Conservation (phyloP, 1,140 invertebrate species). For the Pseudomyrmex gracilis region DNA sequence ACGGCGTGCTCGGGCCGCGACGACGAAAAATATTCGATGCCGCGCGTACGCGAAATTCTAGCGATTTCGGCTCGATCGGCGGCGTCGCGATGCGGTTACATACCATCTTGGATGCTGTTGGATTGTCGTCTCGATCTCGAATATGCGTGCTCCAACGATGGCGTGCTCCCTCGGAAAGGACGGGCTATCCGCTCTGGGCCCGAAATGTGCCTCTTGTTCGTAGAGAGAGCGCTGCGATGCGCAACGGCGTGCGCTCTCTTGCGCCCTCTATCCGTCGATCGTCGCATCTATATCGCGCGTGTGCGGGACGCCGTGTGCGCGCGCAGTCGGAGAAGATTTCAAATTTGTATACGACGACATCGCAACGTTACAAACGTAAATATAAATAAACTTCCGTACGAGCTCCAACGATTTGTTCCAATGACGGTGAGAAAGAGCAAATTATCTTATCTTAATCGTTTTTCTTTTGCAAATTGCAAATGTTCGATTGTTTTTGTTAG, state of each 20-base stretch:
- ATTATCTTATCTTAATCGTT: no score
- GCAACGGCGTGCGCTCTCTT: slow-evolving; percentile 49
- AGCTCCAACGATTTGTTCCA: no score
- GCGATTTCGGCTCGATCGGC: slow-evolving; percentile 12
- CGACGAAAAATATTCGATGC: slow-evolving; percentile 77
- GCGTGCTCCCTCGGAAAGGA: slow-evolving; percentile 90
- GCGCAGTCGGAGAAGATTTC: no score
- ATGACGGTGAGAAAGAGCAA: no score
- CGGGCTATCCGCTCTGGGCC: slow-evolving; percentile 67
- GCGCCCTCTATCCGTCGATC: slow-evolving; percentile 42
- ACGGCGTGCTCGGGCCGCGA: background rate
- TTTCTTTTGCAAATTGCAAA: no score
- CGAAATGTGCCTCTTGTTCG: slow-evolving; percentile 51
- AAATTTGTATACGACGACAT: no score
- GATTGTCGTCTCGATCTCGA: slow-evolving; percentile 90
- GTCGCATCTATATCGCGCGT: slow-evolving; percentile 17
- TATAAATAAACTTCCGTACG: no score
- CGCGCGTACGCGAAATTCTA: slow-evolving; percentile 9
- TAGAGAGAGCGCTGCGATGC: slow-evolving; percentile 66
- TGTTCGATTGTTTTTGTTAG: no score
- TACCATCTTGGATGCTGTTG: slow-evolving; percentile 95
- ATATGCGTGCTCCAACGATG: slow-evolving; percentile 93
- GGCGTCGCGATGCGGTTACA: slow-evolving; percentile 83
- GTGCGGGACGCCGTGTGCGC: no score
- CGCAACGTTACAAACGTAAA: no score